Percentiles rank a stretch among this genome's conserved stretches.
phyloP scores from a whole-genome alignment of 53 echinoderm and acorn worm genomes.

The Holothuria leucospilota region DNA sequence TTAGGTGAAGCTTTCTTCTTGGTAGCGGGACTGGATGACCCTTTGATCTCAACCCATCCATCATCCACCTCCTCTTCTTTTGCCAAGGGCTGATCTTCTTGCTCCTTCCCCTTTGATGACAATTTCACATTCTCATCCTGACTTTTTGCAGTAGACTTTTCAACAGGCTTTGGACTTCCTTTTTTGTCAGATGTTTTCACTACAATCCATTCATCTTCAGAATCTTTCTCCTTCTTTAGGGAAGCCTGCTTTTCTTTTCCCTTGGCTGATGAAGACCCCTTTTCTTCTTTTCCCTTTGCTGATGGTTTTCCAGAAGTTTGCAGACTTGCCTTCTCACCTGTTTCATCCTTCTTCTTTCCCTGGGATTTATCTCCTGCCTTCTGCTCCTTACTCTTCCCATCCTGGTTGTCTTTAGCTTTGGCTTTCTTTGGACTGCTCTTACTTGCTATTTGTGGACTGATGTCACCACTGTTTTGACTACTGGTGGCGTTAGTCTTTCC shows the following conservation, averaged over 20 bases:
- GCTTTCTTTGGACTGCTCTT: constrained; percentile 1
- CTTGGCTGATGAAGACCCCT: no score
- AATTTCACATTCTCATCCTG: no score
- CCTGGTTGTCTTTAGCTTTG: constrained; percentile 13
- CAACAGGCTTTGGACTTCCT: constrained; percentile 3
- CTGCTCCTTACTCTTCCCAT: constrained; percentile 7
- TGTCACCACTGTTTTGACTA: not conserved
- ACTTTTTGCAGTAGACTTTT: no score
- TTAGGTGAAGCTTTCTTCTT: not conserved
- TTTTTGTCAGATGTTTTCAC: constrained; percentile 3
- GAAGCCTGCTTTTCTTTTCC: no score
- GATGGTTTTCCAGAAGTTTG: no score
- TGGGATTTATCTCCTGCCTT: not conserved
- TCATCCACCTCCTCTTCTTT: not conserved
- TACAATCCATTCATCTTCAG: no score
- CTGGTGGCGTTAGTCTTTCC: not conserved
- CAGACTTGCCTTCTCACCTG: no score
- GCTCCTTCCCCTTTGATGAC: not conserved
- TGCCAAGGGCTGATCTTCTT: not conserved
- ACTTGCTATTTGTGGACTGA: not conserved
- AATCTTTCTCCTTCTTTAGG: constrained; percentile 6
- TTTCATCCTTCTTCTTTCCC: not conserved
- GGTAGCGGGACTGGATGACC: constrained; percentile 14
- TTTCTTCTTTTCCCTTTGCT: no score
- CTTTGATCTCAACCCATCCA: constrained; percentile 24